Evolutionary conservation across 2,113 vertebrate genomes (phyloP), one percentile per base, ranked within the genome.

Genomic region (Ancistrus triradiatus): DNA sequence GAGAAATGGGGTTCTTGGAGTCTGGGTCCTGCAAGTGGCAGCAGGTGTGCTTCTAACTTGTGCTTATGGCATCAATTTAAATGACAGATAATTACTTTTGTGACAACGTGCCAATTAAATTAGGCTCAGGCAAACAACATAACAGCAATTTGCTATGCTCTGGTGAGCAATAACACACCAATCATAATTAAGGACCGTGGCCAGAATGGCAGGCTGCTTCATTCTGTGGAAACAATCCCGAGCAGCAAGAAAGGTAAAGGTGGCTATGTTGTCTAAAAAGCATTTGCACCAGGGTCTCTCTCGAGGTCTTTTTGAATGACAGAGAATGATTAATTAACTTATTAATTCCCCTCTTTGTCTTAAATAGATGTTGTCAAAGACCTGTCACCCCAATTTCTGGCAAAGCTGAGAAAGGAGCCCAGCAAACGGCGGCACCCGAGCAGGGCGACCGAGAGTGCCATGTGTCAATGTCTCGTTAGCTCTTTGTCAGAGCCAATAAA

Each of bases 41-140:
- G 90, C 91, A 91, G 91, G 90, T 92, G 91, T 88, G 87, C 50
- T 85, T 86, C 83, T 77, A 88, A 86, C 88, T 91, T 86, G 90
- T 89, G 89, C 89, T 91, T 90, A 90, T 88, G 89, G 90, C 89
- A 92, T 91, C 91, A 91, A 93, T 91, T 92, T 92, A 91, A 92
- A 92, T 91, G 91, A 91, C 81, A 88, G 90, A 91, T 93, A 93
- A 93, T 93, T 93, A 90, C 90, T 92, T 93, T 92, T 93, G 90
- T 92, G 91, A 93, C 91, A 92, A 93, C 85, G 90, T 93, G 90
- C 91, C 91, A 93, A 93, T 93, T 91, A 93, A 91, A 93, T 93
- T 93, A 93, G 90, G 90, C 90, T 88, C 91, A 89, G 90, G 90
- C 90, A 90, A 93, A 93, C 91, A 93, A 93, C 91, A 93, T 92